Base-by-base conservation (phyloP, 2,797 vertebrate species). In the Erethizon dorsatum region DNA sequence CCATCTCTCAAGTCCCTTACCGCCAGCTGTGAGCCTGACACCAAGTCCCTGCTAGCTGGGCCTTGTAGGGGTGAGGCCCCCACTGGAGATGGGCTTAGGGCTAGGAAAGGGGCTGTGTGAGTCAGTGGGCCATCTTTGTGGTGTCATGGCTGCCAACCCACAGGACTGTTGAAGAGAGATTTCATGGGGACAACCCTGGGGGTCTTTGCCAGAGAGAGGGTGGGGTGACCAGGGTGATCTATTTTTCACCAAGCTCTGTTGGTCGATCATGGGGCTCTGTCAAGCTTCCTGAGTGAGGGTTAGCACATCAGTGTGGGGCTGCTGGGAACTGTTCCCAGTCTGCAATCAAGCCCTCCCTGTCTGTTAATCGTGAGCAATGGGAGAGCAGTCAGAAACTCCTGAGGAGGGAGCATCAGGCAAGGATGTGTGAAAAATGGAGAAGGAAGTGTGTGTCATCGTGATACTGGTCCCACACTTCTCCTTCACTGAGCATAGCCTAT, bases 201-300 rank as follows among this genome's bases (percentile, higher is more conserved):
- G 95, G 92, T 86, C 86, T 92, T 95, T 10, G 31, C 95, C 95
- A 84, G 88, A 82, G 86, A 83, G 63, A 41, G 92, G 75, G 94
- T 65, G 73, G 17, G 37, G 59, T n/a, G 6, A 59, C 77, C 5
- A 2, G 80, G 91, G 45, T 79, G 94, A 94, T 90, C 90, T 94
- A 69, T 87, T 97, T 96, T 97, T 92, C 75, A 88, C 50, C 61
- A 57, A 65, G 82, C 33, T 69, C 20, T 5, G 17, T 63, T 1
- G 15, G 54, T 79, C 0, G 0, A 41, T 92, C 1, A 87, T 82
- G 26, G 94, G 63, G 59, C 61, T 88, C 80, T 6, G 3, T 73
- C 41, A 57, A 78, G 90, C 84, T 93, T 90, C 47, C 52, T 6
- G 47, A 75, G 50, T 63, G 80, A 71, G 41, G 57, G 45, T 22